Evolutionary conservation across 2,888 invertebrate species (phyloP), one percentile per base, ranked within the genome.

Genomic region (Folsomia candida): DNA sequence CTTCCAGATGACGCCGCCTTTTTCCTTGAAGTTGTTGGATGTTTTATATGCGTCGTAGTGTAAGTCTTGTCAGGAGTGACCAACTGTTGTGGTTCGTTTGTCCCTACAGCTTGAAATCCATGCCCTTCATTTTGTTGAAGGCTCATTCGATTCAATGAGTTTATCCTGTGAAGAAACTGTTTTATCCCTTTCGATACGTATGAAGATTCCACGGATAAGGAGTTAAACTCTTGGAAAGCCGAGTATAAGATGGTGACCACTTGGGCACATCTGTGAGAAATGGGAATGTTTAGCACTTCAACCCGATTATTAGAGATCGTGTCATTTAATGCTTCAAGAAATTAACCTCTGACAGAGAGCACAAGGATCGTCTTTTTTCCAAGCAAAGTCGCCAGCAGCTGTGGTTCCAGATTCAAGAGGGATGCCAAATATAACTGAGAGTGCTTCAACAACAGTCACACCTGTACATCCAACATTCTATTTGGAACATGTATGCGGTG

Each of bases 161-260:
- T n/a, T 18, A 54, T 54, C 18, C 25, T 59, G 14, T 25, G 20
- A n/a, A 58, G 20, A 29, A 70, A 51, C n/a, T 51, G 54, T 14
- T 27, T 61, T 18, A 71, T 11, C 14, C 68, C 65, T 29, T 20
- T 68, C 9, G 64, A 71, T 28, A 71, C 28, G 29, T 68, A 71
- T 1, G 68, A 64, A 2, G 29, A 3, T 26, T 71, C 60, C 51
- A 60, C 28, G 2, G 64, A 24, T 3, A 68, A 25, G 9, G 18
- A 51, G 24, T 54, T 58, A 2, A 71, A 64, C 54, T 71, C 64
- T 51, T 68, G 58, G 51, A 65, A 71, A 9, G 71, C 51, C 11
- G 68, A 51, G 37, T 68, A 71, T n/a, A 71, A 51, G 14, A n/a
- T 18, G 14, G 47, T 28, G 11, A 71, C 9, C 18, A 59, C 20